These are phyloP conservation scores for Helicoverpa armigera DNA, from an alignment of 1,140 invertebrate species.

Conservation along the genomic window DNA sequence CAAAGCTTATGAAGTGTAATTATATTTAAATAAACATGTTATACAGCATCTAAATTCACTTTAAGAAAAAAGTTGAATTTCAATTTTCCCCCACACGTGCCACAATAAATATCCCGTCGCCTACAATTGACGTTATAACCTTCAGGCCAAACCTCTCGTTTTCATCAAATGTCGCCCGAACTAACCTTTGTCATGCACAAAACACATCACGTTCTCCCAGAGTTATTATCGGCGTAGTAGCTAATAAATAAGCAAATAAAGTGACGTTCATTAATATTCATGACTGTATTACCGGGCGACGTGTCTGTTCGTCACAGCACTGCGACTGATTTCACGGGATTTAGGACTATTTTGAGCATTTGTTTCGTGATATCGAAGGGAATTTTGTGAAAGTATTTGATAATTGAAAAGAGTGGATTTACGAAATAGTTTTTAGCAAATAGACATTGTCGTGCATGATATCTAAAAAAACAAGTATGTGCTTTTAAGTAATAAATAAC, in stretches of 20 bases:
- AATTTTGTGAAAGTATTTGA: background rate
- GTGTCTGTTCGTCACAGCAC: slow-evolving; percentile 52
- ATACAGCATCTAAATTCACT: no score
- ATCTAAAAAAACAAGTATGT: no score
- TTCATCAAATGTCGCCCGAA: slow-evolving; percentile 17
- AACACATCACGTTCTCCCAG: slow-evolving; percentile 44
- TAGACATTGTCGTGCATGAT: no score
- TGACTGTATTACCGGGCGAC: slow-evolving; percentile 63
- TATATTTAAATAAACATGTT: no score
- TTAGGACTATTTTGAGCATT: slow-evolving; percentile 37
- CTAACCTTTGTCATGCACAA: slow-evolving; percentile 40
- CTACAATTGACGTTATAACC: no score
- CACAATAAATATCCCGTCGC: no score
- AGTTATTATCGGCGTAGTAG: slow-evolving; percentile 62
- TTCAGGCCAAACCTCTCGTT: background rate
- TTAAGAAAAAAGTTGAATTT: background rate
- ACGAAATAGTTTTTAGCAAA: background rate
- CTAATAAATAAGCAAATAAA: slow-evolving; percentile 75
- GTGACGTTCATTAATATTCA: slow-evolving; percentile 71
- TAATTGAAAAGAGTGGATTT: background rate
- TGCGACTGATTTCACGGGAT: slow-evolving; percentile 32
- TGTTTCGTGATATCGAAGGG: background rate
- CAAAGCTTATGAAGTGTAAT: no score
- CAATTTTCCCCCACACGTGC: no score
- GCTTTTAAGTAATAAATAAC: no score